A percentile compares a stretch with the other conserved stretches of the same genome.
Evolutionary conservation across 2,888 invertebrate species (phyloP).

Genomic region (Mycalesis mineus): DNA sequence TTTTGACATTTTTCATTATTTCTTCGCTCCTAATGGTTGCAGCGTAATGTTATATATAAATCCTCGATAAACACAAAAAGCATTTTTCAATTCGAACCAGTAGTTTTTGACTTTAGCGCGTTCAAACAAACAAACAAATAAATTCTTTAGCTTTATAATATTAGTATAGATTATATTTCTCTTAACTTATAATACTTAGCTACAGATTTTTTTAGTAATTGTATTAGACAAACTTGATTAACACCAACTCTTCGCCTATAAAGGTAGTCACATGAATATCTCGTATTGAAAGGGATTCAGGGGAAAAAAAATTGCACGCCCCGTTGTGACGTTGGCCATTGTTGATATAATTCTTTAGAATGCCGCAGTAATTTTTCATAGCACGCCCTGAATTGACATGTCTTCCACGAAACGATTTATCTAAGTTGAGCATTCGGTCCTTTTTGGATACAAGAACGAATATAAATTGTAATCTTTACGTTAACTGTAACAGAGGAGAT

Average conservation of each 20-base stretch:
- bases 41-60: no score
- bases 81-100: no score
- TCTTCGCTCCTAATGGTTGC: no score
- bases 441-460: conserved; percentile 7
- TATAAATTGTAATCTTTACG: conserved; percentile 10
- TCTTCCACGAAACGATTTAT: conserved; percentile 25
- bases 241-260: background rate
- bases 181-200: no score
- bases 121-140: no score
- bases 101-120: no score
- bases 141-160: no score
- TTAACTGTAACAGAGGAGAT: background rate
- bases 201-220: no score
- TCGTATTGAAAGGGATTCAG: conserved; percentile 10
- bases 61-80: no score
- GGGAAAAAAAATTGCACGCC: conserved; percentile 27
- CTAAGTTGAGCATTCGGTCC: conserved; percentile 10
- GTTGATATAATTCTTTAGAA: conserved; percentile 17
- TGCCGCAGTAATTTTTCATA: conserved; percentile 23
- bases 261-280: conserved; percentile 16
- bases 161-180: no score
- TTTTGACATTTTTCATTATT: no score
- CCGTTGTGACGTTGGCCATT: conserved; percentile 25
- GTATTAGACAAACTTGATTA: no score
- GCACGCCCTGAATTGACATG: conserved; percentile 20